These are phyloP conservation scores for Hydrophis major DNA, from an alignment of 2,797 vertebrate species.

Conservation along the genomic window DNA sequence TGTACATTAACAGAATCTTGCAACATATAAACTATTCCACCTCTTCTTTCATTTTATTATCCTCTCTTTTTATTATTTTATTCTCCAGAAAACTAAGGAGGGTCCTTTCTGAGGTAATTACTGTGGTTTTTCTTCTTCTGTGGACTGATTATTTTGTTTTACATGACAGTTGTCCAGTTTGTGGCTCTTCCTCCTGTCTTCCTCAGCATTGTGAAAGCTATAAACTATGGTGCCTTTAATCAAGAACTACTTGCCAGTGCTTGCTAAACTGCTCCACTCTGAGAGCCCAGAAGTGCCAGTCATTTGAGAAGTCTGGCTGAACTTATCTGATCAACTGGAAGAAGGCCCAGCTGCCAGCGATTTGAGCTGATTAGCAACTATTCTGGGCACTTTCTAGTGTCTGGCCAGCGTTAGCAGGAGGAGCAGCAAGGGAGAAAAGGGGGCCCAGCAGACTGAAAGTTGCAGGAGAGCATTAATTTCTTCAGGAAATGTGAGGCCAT, in stretches of 20 bases:
- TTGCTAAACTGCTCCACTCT: not conserved
- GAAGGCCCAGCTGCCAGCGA: constrained; percentile 1
- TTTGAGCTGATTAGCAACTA: constrained; percentile 10
- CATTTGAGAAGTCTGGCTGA: not conserved
- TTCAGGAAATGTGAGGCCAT: not conserved
- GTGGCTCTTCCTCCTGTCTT: not conserved
- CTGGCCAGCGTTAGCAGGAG: not conserved
- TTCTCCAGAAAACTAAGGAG: not conserved
- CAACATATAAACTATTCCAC: not conserved
- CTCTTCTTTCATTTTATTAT: not conserved
- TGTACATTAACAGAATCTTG: not conserved
- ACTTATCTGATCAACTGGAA: not conserved
- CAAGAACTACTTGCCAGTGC: not conserved
- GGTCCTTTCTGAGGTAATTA: not conserved
- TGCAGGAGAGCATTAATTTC: not conserved
- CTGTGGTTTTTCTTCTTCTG: not conserved
- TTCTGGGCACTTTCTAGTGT: not conserved
- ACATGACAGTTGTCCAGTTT: not conserved
- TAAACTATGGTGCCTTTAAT: not conserved
- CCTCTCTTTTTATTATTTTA: not conserved
- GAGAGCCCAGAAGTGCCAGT: not conserved
- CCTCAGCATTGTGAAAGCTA: not conserved
- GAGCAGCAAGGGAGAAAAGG: not conserved
- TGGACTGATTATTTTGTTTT: not conserved
- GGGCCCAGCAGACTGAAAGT: not conserved